Evolutionary conservation across 2,888 invertebrate genomes (phyloP).

Genomic region (Atethmia centrago): DNA sequence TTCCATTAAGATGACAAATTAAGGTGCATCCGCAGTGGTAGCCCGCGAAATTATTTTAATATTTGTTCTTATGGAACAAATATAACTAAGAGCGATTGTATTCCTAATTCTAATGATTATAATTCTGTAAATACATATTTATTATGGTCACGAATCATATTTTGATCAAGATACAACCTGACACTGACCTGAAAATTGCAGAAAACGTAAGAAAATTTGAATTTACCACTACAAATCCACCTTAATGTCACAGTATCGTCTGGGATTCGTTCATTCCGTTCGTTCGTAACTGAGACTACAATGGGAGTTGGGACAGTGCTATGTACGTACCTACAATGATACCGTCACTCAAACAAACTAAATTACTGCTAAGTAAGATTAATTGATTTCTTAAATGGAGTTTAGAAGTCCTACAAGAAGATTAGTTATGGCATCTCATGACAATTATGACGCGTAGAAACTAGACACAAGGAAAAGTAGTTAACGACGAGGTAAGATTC

Average conservation of each 20-base stretch:
- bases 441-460: not conserved
- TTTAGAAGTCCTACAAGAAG: constrained; percentile 33
- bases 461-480: not conserved
- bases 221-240: too few species aligned
- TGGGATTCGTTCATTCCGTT: constrained; percentile 13
- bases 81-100: too few species aligned
- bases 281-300: constrained; percentile 10
- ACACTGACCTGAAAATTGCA: too few species aligned
- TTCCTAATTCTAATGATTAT: too few species aligned
- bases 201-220: too few species aligned
- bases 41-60: too few species aligned
- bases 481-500: not conserved
- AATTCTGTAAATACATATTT: too few species aligned
- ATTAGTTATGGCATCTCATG: constrained; percentile 11
- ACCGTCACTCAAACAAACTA: constrained; percentile 45
- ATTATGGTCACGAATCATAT: too few species aligned
- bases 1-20: constrained; percentile 6
- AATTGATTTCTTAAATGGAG: constrained; percentile 43
- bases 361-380: constrained; percentile 42
- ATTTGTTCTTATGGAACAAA: too few species aligned
- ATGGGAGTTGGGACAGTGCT: constrained; percentile 18
- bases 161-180: too few species aligned
- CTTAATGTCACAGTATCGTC: too few species aligned
- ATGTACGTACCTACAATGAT: constrained; percentile 31
- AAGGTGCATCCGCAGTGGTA: too few species aligned